phyloP scores from a whole-genome alignment of 2,797 vertebrate genomes.

The Lateolabrax maculatus region DNA sequence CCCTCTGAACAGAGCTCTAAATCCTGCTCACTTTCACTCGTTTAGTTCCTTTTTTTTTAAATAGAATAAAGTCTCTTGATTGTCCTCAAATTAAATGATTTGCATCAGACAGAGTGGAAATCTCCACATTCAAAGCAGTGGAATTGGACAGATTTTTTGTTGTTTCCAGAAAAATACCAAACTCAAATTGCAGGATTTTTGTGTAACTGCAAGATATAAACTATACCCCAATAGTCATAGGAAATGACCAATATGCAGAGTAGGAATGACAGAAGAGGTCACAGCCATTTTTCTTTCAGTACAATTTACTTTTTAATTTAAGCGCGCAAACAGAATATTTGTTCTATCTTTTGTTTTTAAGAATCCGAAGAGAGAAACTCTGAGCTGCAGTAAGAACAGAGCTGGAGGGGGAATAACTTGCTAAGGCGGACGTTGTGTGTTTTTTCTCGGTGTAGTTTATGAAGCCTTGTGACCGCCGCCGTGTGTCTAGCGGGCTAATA shows the following conservation, averaged over 20 bases:
- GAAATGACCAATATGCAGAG: background rate
- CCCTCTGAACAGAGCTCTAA: background rate
- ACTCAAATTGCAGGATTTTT: constrained; percentile 3
- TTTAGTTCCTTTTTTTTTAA: background rate
- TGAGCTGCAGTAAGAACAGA: constrained; percentile 37
- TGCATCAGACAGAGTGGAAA: background rate
- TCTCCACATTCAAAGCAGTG: background rate
- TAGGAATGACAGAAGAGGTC: background rate
- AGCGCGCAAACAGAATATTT: background rate
- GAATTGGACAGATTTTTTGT: background rate
- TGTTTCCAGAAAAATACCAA: background rate
- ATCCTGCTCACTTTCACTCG: background rate
- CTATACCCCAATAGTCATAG: no score
- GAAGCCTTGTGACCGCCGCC: constrained; percentile 44
- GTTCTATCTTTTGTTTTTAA: background rate
- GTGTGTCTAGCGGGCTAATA: constrained; percentile 79
- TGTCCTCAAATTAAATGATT: background rate
- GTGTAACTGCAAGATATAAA: background rate
- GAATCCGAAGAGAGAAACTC: background rate
- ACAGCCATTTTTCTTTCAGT: background rate
- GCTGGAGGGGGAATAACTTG: constrained; percentile 5
- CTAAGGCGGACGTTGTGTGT: constrained; percentile 38
- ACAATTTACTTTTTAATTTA: background rate
- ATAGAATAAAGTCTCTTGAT: background rate
- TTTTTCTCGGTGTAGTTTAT: constrained; percentile 30